A percentile compares a stretch with the other conserved stretches of the same genome.
These are phyloP conservation scores for Tupaia tana DNA, from an alignment of 2,113 vertebrate genomes.

Conservation along the genomic window DNA sequence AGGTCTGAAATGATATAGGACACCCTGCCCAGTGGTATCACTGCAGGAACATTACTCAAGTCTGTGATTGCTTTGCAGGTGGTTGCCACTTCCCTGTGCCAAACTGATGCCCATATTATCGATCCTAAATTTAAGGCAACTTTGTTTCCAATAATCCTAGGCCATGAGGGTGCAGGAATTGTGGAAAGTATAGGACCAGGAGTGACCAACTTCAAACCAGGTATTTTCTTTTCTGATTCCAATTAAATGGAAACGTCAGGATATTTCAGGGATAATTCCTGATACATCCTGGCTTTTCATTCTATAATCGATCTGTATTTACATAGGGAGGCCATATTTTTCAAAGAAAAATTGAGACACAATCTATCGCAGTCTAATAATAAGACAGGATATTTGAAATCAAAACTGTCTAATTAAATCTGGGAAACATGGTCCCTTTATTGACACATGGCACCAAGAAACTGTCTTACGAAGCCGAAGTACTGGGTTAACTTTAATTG, in stretches of 20 bases:
- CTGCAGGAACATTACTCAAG: not conserved
- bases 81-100: constrained; percentile 88
- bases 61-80: constrained; percentile 82
- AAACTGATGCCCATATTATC: constrained; percentile 87
- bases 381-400: not conserved
- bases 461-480: not conserved
- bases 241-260: not conserved
- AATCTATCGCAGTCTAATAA: not conserved
- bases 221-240: constrained; percentile 73
- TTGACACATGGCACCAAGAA: not conserved
- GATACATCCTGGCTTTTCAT: not conserved
- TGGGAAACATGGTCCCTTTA: not conserved
- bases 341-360: constrained; percentile 13
- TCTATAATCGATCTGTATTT: not conserved
- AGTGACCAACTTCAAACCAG: constrained; percentile 90
- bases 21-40: not conserved
- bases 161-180: constrained; percentile 91
- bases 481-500: not conserved
- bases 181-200: constrained; percentile 91
- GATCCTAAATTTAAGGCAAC: constrained; percentile 84
- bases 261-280: not conserved
- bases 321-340: not conserved
- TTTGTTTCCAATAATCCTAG: constrained; percentile 88
- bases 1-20: not conserved
- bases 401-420: not conserved